Percentiles rank a stretch among this genome's conserved stretches.
These are phyloP conservation scores for Matsumurasca onukii DNA, from an alignment of 1,140 invertebrate species.

Conservation along the genomic window DNA sequence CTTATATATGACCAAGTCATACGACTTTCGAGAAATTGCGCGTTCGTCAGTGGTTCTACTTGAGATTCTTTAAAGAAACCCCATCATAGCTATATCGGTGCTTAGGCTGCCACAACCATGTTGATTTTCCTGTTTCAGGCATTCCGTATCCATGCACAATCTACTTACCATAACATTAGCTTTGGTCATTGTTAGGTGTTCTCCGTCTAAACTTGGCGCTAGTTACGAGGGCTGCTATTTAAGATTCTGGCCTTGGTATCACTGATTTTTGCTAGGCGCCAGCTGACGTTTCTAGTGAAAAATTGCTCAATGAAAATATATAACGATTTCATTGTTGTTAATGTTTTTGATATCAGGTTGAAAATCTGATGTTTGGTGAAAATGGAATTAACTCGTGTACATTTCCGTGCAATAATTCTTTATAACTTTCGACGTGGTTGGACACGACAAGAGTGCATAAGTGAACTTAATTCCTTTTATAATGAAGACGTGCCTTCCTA, in stretches of 20 bases:
- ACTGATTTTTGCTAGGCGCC: conserved; percentile 21
- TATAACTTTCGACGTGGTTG: conserved; percentile 34
- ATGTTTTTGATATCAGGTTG: conserved; percentile 13
- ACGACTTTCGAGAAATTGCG: too few species aligned
- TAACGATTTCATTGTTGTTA: conserved; percentile 4
- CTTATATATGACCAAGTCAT: too few species aligned
- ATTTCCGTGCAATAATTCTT: conserved; percentile 32
- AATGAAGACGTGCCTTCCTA: conserved; percentile 27
- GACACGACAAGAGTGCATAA: conserved; percentile 33
- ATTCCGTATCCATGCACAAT: too few species aligned
- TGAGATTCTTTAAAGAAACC: too few species aligned
- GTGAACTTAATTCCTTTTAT: conserved; percentile 32
- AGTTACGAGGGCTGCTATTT: conserved; percentile 15
- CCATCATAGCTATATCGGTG: too few species aligned
- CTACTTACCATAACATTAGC: too few species aligned
- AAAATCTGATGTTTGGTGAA: conserved; percentile 17
- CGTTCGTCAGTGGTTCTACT: too few species aligned
- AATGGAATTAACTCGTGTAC: conserved; percentile 22
- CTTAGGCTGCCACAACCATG: too few species aligned
- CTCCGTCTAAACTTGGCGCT: too few species aligned
- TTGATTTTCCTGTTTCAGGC: too few species aligned
- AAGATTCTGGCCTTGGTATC: conserved; percentile 24
- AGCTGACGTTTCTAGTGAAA: conserved; percentile 13
- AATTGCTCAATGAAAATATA: background rate
- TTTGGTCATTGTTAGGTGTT: too few species aligned